Conservation (phyloP, 2,888 invertebrate species). For the Rhingia rostrata region DNA sequence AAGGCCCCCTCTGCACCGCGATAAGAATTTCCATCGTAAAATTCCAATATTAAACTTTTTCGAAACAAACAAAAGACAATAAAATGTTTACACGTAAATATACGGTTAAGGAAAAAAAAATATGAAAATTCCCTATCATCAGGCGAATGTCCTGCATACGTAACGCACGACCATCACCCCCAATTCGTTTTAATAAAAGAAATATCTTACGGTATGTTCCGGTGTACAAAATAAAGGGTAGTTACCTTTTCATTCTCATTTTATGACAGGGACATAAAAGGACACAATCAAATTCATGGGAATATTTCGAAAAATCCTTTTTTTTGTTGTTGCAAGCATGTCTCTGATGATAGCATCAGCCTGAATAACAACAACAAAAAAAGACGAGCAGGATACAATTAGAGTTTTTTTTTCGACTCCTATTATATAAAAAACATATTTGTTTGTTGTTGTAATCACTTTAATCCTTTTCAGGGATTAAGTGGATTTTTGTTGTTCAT, state of each 20-base stretch:
- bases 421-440: not conserved
- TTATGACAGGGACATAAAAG: slow-evolving; percentile 69
- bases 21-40: slow-evolving; percentile 72
- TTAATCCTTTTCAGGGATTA: slow-evolving; percentile 17
- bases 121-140: slow-evolving; percentile 42
- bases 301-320: slow-evolving; percentile 65
- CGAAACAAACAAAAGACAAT: slow-evolving; percentile 71
- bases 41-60: slow-evolving; percentile 66
- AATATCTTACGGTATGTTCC: slow-evolving; percentile 37
- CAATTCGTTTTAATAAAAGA: slow-evolving; percentile 60
- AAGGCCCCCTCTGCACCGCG: slow-evolving; percentile 31
- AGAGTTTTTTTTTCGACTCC: not conserved
- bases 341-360: not conserved
- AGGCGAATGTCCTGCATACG: slow-evolving; percentile 65
- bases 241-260: slow-evolving; percentile 70
- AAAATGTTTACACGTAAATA: slow-evolving; percentile 68
- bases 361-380: not conserved
- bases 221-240: slow-evolving; percentile 55
- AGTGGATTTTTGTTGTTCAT: slow-evolving; percentile 16
- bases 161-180: slow-evolving; percentile 31
- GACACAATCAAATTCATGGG: slow-evolving; percentile 72
- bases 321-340: not conserved
- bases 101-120: slow-evolving; percentile 1
- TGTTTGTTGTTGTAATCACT: slow-evolving; percentile 21
- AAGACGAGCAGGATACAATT: slow-evolving; percentile 26